Conservation (phyloP, 1,140 invertebrate genomes). For the Euborellia annulipes region DNA sequence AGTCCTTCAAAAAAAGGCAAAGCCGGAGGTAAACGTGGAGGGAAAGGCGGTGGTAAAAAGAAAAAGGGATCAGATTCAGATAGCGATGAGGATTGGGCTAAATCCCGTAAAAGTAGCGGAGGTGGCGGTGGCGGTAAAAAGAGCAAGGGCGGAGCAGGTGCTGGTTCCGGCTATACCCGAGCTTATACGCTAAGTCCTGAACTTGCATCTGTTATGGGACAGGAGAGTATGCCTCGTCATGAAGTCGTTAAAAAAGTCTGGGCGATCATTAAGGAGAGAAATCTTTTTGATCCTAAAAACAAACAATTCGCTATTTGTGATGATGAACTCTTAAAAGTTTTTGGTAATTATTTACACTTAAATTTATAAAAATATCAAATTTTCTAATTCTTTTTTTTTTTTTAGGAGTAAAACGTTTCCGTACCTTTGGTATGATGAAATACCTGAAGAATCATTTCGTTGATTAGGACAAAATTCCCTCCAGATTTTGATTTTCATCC, state of each 20-base stretch:
- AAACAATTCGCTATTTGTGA: conserved; percentile 90
- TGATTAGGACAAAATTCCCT: conserved; percentile 29
- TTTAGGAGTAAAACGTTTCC: conserved; percentile 64
- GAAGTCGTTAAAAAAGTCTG: conserved; percentile 88
- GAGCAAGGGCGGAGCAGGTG: conserved; percentile 24
- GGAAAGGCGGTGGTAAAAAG: conserved; percentile 33
- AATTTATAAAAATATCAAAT: neutral
- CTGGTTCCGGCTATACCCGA: conserved; percentile 60
- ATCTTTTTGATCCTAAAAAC: conserved; percentile 82
- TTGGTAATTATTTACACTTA: conserved; percentile 34
- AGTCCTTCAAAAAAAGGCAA: conserved; percentile 41
- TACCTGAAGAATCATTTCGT: conserved; percentile 82
- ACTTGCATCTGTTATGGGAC: conserved; percentile 68
- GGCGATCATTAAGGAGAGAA: conserved; percentile 81
- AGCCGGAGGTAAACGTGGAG: conserved; percentile 25
- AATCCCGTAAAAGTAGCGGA: conserved; percentile 38
- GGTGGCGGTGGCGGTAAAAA: conserved; percentile 24
- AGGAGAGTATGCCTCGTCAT: conserved; percentile 70
- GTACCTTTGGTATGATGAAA: conserved; percentile 91
- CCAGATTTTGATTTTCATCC: neutral
- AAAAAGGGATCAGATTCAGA: conserved; percentile 59
- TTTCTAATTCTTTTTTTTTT: conserved; percentile 8
- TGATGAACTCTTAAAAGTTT: conserved; percentile 73
- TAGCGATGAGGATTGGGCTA: conserved; percentile 62
- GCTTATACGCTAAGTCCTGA: conserved; percentile 71